A percentile compares a stretch with the other conserved stretches of the same genome.
Conservation (phyloP, 92 coral and sea anemone species). For the Siderastrea radians region DNA sequence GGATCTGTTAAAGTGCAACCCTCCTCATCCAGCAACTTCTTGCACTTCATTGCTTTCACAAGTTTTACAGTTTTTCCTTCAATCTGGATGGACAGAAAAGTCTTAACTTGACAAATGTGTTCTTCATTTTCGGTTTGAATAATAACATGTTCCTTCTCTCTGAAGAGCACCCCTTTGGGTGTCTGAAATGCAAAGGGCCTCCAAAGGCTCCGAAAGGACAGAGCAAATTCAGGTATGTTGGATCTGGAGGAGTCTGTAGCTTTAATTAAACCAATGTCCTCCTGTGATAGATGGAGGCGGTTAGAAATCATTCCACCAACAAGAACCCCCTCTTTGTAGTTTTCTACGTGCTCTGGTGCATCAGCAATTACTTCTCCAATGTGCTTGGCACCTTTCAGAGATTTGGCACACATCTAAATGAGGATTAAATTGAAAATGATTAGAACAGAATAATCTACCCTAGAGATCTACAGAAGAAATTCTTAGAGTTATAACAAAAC, state of each 20-base stretch:
- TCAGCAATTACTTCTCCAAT: constrained; percentile 32
- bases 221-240: constrained; percentile 17
- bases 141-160: constrained; percentile 11
- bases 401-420: constrained; percentile 59
- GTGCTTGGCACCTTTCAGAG: constrained; percentile 43
- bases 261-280: constrained; percentile 27
- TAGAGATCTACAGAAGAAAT: too few relatives aligned
- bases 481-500: too few relatives aligned
- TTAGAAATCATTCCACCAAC: constrained; percentile 55
- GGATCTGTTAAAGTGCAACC: constrained; percentile 24
- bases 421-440: background rate
- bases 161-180: constrained; percentile 3
- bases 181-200: constrained; percentile 1
- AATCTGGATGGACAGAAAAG: constrained; percentile 14
- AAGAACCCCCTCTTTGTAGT: constrained; percentile 56
- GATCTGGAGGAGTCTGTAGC: background rate
- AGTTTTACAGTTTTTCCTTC: background rate
- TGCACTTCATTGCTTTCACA: constrained; percentile 2
- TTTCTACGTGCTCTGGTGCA: constrained; percentile 18
- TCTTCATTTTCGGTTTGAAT: constrained; percentile 1
- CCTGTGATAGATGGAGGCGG: constrained; percentile 12
- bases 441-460: too few relatives aligned
- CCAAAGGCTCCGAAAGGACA: constrained; percentile 21
- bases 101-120: background rate
- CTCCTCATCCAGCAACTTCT: constrained; percentile 28